Evolutionary conservation across 2,113 vertebrate genomes (phyloP).

Genomic region (Lepus timidus): DNA sequence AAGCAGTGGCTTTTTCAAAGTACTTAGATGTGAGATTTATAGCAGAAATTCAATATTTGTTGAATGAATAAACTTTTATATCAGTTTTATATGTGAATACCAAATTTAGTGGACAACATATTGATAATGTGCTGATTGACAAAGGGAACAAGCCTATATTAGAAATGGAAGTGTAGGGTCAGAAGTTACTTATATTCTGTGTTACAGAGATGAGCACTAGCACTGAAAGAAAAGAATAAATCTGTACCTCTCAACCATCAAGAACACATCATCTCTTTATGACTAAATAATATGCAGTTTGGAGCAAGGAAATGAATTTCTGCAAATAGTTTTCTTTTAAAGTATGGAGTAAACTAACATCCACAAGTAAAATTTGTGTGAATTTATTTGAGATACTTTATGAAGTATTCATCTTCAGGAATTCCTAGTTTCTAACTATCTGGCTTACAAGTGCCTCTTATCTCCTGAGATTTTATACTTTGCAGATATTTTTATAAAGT

Average conservation of each 20-base stretch:
- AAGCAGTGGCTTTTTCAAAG: not conserved
- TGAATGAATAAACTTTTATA: not conserved
- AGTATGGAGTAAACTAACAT: not conserved
- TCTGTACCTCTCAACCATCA: not conserved
- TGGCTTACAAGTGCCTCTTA: not conserved
- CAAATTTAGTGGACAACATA: not conserved
- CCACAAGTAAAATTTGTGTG: not conserved
- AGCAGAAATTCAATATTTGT: not conserved
- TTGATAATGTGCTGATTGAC: not conserved
- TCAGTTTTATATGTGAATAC: not conserved
- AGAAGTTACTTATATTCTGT: not conserved
- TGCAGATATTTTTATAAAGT: conserved; percentile 27
- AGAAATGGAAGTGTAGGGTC: not conserved
- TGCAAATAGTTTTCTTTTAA: not conserved
- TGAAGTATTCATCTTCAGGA: not conserved
- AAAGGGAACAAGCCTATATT: not conserved
- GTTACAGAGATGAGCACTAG: not conserved
- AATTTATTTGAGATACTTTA: not conserved
- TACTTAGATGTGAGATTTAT: not conserved
- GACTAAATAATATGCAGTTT: not conserved
- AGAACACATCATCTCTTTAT: not conserved
- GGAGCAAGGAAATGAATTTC: not conserved
- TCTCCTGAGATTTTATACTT: not conserved
- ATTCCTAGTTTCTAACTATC: not conserved
- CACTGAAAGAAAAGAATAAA: not conserved